phyloP scores from a whole-genome alignment of 2,797 vertebrate species.

The Sebastes hubbsi region DNA sequence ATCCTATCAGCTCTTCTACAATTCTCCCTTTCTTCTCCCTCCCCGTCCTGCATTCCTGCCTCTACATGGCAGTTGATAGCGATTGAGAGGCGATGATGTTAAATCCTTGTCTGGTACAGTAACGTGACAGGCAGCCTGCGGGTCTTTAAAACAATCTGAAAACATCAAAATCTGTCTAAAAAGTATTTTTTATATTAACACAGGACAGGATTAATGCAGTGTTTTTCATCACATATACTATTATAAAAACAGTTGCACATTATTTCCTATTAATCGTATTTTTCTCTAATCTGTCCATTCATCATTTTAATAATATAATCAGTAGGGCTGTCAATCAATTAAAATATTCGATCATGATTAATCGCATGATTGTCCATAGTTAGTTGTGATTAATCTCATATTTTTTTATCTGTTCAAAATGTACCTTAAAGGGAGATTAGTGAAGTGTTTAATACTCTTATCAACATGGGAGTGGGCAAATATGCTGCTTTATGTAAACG shows the following conservation, averaged over 20 bases:
- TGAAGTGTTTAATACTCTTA: too few species aligned
- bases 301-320: neutral
- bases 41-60: neutral
- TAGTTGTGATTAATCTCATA: too few species aligned
- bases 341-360: too few species aligned
- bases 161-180: neutral
- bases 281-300: neutral
- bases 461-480: too few species aligned
- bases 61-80: neutral
- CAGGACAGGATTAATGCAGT: neutral
- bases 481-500: too few species aligned
- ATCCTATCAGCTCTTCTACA: constrained; percentile 39
- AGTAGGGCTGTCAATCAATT: too few species aligned
- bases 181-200: neutral
- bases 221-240: neutral
- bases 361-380: too few species aligned
- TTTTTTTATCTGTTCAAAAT: too few species aligned
- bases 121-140: neutral
- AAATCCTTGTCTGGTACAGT: neutral
- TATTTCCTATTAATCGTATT: neutral
- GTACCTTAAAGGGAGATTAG: too few species aligned
- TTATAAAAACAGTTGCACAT: neutral
- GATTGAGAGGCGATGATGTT: neutral
- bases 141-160: neutral
- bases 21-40: constrained; percentile 10